Evolutionary conservation across 1,140 invertebrate species (phyloP).

Genomic region (Hirudo medicinalis): DNA sequence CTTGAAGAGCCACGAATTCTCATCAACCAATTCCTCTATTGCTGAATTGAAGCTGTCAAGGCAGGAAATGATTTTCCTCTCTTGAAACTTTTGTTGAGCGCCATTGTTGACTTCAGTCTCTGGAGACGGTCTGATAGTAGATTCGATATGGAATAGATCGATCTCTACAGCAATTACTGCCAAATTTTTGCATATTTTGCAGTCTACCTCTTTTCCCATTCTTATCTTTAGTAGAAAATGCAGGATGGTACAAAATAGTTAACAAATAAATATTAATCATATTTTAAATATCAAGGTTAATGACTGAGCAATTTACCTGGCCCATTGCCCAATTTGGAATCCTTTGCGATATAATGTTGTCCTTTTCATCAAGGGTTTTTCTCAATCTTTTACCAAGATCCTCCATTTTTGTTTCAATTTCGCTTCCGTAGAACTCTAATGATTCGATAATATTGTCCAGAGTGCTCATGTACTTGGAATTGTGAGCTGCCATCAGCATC

Average conservation of each 20-base stretch:
- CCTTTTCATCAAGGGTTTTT: background rate
- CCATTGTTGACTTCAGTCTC: too few species aligned
- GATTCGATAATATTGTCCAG: slow-evolving; percentile 10
- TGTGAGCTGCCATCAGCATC: background rate
- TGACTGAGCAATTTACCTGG: background rate
- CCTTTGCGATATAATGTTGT: background rate
- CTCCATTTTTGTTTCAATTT: slow-evolving; percentile 1
- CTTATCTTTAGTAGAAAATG: too few species aligned
- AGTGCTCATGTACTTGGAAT: background rate
- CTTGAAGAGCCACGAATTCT: slow-evolving; percentile 5
- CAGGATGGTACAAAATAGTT: too few species aligned
- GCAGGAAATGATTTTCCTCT: background rate
- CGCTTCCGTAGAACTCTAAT: background rate
- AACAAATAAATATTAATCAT: too few species aligned
- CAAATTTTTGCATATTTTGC: too few species aligned
- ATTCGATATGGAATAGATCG: too few species aligned
- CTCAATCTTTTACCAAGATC: background rate
- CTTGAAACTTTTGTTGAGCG: too few species aligned
- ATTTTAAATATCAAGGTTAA: too few species aligned
- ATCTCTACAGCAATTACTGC: too few species aligned
- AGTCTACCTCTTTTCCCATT: too few species aligned
- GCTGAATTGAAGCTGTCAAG: background rate
- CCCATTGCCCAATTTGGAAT: slow-evolving; percentile 1
- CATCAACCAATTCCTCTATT: background rate
- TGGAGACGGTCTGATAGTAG: too few species aligned